Conservation (phyloP, 2,113 vertebrate species). For the Poeciliopsis prolifica region DNA sequence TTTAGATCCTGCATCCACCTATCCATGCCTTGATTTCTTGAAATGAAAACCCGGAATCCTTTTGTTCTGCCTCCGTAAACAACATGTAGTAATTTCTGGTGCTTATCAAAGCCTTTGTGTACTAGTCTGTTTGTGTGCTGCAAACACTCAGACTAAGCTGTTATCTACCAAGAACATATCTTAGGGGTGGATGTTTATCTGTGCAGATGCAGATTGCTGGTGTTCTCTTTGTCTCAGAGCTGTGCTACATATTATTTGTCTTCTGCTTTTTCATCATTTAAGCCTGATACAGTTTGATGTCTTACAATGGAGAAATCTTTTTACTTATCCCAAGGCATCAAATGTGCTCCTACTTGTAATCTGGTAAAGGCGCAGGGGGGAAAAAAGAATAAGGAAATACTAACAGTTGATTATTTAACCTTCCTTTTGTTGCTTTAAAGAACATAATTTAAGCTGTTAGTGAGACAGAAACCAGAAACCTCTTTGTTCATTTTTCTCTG, state of each 20-base stretch:
- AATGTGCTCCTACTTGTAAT: constrained; percentile 77
- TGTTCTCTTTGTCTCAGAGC: constrained; percentile 68
- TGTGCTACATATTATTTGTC: constrained; percentile 67
- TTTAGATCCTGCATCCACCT: constrained; percentile 52
- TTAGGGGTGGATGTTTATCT: constrained; percentile 78
- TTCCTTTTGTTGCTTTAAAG: constrained; percentile 49
- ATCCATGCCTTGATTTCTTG: constrained; percentile 64
- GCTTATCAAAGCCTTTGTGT: constrained; percentile 66
- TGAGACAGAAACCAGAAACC: constrained; percentile 49
- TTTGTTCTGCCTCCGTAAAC: constrained; percentile 73
- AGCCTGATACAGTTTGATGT: constrained; percentile 68
- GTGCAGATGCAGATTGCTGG: constrained; percentile 67
- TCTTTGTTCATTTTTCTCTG: constrained; percentile 25
- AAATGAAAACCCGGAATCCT: constrained; percentile 75
- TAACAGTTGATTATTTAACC: constrained; percentile 65
- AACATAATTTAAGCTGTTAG: constrained; percentile 62
- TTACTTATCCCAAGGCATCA: constrained; percentile 62
- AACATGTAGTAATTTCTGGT: constrained; percentile 70
- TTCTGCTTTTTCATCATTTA: constrained; percentile 44
- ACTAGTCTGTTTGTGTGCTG: constrained; percentile 35
- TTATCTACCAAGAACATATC: constrained; percentile 74
- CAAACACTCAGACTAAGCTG: constrained; percentile 54
- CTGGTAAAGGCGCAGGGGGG: constrained; percentile 55
- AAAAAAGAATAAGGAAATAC: constrained; percentile 41
- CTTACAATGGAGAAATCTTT: constrained; percentile 61